Conservation (phyloP, 2,113 vertebrate species). For the Gobio gobio region DNA sequence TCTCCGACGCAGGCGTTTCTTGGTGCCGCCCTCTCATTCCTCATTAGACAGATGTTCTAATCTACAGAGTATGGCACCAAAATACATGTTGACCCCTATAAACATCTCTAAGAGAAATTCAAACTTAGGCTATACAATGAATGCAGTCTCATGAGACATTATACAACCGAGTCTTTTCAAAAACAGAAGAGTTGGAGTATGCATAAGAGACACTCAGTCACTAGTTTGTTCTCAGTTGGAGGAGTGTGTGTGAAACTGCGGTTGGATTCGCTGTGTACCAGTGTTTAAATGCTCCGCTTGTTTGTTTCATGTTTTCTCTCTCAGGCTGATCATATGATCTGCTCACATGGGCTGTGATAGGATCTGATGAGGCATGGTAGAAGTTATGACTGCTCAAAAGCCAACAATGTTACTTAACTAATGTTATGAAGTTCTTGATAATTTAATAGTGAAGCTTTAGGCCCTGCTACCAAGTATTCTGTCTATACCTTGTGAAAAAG, state of each 20-base stretch:
- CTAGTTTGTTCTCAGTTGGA: background rate
- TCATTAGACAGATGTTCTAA: background rate
- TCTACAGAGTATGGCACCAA: background rate
- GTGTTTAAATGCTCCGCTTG: background rate
- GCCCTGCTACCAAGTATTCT: background rate
- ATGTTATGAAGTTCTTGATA: background rate
- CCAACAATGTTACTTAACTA: background rate
- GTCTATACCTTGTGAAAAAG: background rate
- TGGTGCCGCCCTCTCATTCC: background rate
- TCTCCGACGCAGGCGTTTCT: background rate
- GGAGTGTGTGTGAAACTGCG: background rate
- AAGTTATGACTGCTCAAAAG: background rate
- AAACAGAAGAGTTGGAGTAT: background rate
- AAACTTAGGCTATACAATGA: background rate
- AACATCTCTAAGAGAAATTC: background rate
- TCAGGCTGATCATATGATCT: constrained; percentile 49
- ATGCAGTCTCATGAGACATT: background rate
- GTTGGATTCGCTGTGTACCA: background rate
- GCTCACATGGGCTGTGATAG: constrained; percentile 50
- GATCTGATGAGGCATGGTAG: background rate
- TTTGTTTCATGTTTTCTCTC: constrained; percentile 30
- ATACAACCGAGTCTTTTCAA: background rate
- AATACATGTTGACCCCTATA: no score
- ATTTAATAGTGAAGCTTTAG: background rate
- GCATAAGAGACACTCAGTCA: background rate